A percentile compares a stretch with the other conserved stretches of the same genome.
Evolutionary conservation across 2,888 invertebrate species (phyloP).

Genomic region (Thumatha senex): DNA sequence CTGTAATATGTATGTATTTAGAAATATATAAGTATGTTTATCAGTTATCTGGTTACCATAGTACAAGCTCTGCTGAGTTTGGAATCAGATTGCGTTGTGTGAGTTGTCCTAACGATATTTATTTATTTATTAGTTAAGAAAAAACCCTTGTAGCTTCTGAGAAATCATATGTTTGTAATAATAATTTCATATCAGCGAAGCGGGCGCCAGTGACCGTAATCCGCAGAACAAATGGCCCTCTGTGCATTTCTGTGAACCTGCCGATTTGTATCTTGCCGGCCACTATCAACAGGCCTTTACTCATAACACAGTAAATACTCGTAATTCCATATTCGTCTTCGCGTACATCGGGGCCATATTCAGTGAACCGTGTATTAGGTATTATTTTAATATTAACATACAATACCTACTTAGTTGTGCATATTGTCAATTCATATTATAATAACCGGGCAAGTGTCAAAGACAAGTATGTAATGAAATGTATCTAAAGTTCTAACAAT

Average conservation of each 20-base stretch:
- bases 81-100: too few species aligned
- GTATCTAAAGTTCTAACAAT: too few species aligned
- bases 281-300: slow-evolving; percentile 48
- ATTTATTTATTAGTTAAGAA: too few species aligned
- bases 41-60: too few species aligned
- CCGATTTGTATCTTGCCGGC: slow-evolving; percentile 60
- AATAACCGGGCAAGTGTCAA: slow-evolving; percentile 3
- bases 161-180: slow-evolving; percentile 71
- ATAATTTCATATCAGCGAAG: slow-evolving; percentile 73
- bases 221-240: slow-evolving; percentile 64
- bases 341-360: slow-evolving; percentile 27
- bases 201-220: slow-evolving; percentile 63
- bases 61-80: too few species aligned
- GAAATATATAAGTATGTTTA: too few species aligned
- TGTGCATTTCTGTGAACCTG: slow-evolving; percentile 75
- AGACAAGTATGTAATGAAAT: neutral
- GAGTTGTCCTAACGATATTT: too few species aligned
- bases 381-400: slow-evolving; percentile 47
- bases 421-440: slow-evolving; percentile 29
- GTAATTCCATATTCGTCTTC: slow-evolving; percentile 47
- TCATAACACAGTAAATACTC: slow-evolving; percentile 63
- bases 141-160: slow-evolving; percentile 29
- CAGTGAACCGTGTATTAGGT: slow-evolving; percentile 21
- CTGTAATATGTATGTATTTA: too few species aligned
- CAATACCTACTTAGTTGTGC: slow-evolving; percentile 42